Base-by-base conservation (phyloP, 1,140 invertebrate genomes). In the Diplogasteroides magnus region DNA sequence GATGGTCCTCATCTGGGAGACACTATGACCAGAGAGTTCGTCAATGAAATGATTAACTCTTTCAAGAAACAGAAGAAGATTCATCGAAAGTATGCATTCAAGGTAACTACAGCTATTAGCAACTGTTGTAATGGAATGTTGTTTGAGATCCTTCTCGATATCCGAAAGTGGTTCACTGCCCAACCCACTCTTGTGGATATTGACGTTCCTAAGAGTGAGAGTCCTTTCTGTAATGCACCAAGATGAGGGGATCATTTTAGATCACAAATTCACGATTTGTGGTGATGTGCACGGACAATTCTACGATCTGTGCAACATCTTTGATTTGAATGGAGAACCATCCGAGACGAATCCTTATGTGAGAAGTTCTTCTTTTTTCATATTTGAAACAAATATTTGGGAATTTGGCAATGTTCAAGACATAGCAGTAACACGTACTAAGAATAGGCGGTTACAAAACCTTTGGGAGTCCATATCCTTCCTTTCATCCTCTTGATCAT, bases 231-330 rank as follows among this genome's bases (percentile, higher is more conserved):
- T n/a, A n/a, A n/a, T n/a, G n/a, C 37, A 48, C 6, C 6, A 6
- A 64, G 19, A 14, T 61, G 25, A 61, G 13, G 28, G 28, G 59
- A 60, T 72, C n/a, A 2, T 60, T 1, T 29, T 31, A 28, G 70
- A 59, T 58, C 87, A 89, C 61, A 98, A 98, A 86, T 98, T 99
- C 84, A 99, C 96, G 31, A 90, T 99, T 64, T 98, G 96, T 85
- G 97, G 97, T n/a, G 97, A 99, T 85, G 94, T 99, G 77, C 96
- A 99, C 85, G 97, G 97, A 27, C 97, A 99, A 85, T 99, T 89
- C 86, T 99, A 94, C 85, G 97, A 99, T 86, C 85, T 99, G 60
- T 88, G 97, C 86, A 97, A 99, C 85, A 97, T 99, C 76, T 99
- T 98, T 86, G 87, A 94, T 81, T 86, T 98, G 56, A 99, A 98